Percentiles rank a stretch among this genome's conserved stretches.
These are phyloP conservation scores for Oligia latruncula DNA, from an alignment of 2,888 invertebrate genomes.

Conservation along the genomic window DNA sequence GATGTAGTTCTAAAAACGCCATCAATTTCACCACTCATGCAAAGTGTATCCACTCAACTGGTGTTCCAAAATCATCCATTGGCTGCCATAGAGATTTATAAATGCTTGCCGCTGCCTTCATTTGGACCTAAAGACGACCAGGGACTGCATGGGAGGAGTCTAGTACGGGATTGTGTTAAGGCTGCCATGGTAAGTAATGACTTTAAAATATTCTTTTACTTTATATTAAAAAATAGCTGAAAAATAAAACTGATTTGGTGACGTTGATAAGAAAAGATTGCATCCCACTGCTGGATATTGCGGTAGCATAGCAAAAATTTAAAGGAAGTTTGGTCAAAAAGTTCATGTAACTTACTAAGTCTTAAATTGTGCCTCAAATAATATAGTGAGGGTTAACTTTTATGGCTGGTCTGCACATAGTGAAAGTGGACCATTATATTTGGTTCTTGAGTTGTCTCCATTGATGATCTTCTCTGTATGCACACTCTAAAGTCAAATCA, in stretches of 20 bases:
- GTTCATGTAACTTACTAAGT: background rate
- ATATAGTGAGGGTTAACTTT: background rate
- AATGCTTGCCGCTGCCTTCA: constrained; percentile 84
- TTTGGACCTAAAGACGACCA: constrained; percentile 88
- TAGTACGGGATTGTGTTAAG: constrained; percentile 91
- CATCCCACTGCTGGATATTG: background rate
- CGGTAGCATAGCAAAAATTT: too few species aligned
- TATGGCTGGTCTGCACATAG: background rate
- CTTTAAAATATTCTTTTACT: background rate
- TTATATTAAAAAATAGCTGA: background rate
- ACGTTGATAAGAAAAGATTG: background rate
- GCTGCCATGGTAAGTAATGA: constrained; percentile 82
- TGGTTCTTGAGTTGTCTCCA: background rate
- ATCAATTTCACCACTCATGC: constrained; percentile 86
- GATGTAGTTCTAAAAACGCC: constrained; percentile 75
- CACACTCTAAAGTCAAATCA: background rate
- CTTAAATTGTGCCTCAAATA: background rate
- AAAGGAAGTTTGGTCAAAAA: background rate
- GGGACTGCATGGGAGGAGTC: constrained; percentile 89
- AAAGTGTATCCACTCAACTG: constrained; percentile 87
- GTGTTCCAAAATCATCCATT: constrained; percentile 87
- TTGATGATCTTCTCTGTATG: background rate
- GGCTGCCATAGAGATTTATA: constrained; percentile 88
- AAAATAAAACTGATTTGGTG: background rate
- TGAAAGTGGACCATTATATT: background rate